Conservation (phyloP, 2,113 vertebrate species). For the Seriola aureovittata region DNA sequence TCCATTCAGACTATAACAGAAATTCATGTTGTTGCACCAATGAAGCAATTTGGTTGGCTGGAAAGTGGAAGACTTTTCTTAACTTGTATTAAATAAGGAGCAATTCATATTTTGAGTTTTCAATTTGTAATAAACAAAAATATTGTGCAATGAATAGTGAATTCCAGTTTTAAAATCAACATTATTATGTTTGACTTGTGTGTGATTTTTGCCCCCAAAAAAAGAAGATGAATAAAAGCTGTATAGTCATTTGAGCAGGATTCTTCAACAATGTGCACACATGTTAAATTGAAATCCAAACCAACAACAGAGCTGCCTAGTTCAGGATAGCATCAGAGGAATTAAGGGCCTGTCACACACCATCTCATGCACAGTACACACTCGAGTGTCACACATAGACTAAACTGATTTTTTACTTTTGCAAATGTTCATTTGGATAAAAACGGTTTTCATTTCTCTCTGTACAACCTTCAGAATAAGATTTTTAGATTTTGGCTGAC, state of each 20-base stretch:
- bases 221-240: not conserved
- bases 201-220: not conserved
- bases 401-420: not conserved
- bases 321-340: conserved; percentile 42
- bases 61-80: not conserved
- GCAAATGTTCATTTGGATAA: not conserved
- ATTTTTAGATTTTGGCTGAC: not conserved
- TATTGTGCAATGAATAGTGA: not conserved
- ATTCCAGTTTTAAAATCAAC: not conserved
- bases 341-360: conserved; percentile 42
- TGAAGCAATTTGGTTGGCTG: not conserved
- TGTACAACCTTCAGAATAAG: not conserved
- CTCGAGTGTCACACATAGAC: not conserved
- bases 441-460: not conserved
- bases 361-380: not conserved
- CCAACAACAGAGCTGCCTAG: conserved; percentile 26
- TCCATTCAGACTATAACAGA: not conserved
- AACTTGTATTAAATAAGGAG: not conserved
- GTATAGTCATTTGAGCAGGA: not conserved
- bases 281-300: conserved; percentile 29
- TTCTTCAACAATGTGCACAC: not conserved
- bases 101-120: not conserved
- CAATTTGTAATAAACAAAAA: not conserved
- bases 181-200: not conserved
- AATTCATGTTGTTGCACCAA: not conserved